Conservation (phyloP, 1,140 invertebrate species). For the Homalodisca vitripennis region DNA sequence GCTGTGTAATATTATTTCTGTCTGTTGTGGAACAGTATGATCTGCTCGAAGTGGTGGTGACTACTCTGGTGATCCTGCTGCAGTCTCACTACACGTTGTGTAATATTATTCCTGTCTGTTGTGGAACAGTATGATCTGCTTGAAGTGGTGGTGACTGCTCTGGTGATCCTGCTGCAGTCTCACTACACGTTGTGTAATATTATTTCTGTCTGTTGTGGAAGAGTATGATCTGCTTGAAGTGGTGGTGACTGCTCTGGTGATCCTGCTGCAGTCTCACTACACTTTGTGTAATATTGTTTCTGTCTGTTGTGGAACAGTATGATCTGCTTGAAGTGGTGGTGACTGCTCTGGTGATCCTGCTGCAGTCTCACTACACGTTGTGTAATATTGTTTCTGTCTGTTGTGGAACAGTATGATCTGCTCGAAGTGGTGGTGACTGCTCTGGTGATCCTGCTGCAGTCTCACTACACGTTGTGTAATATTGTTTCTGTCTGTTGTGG, state of each 20-base stretch:
- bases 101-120: conserved; percentile 65
- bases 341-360: conserved; percentile 71
- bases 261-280: conserved; percentile 80
- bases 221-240: conserved; percentile 80
- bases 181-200: no score
- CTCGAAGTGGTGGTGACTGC: conserved; percentile 77
- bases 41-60: no score
- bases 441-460: conserved; percentile 78
- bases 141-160: no score
- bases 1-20: no score
- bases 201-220: conserved; percentile 44
- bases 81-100: no score
- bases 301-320: conserved; percentile 56
- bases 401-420: conserved; percentile 64
- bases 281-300: no score
- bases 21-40: no score
- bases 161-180: conserved; percentile 80
- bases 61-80: no score
- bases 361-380: conserved; percentile 80
- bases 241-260: conserved; percentile 75
- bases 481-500: conserved; percentile 41
- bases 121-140: no score
- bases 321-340: conserved; percentile 83
- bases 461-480: conserved; percentile 81
- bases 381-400: no score